A percentile compares a stretch with the other conserved stretches of the same genome.
These are phyloP conservation scores for Ivindomyrus marchei DNA, from an alignment of 2,113 vertebrate genomes.

Conservation along the genomic window DNA sequence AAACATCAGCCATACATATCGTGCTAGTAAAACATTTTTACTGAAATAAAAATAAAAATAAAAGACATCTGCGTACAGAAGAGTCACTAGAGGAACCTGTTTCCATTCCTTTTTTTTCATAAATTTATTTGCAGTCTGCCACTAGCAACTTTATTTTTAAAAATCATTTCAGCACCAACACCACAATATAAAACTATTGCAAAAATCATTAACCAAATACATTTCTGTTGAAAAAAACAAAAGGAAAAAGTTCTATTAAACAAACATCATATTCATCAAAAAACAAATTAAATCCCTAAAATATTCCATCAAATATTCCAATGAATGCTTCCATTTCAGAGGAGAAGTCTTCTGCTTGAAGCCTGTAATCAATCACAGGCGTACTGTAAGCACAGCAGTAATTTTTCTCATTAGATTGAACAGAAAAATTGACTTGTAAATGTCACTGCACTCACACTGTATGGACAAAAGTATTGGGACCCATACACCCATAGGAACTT, in stretches of 20 bases:
- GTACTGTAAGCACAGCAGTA: background rate
- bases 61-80: background rate
- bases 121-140: background rate
- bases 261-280: background rate
- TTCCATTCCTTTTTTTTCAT: background rate
- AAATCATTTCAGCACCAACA: background rate
- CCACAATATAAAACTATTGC: background rate
- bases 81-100: background rate
- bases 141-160: background rate
- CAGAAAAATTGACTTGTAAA: background rate
- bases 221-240: background rate
- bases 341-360: constrained; percentile 48
- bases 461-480: background rate
- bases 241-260: background rate
- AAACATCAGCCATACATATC: background rate
- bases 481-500: background rate
- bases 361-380: constrained; percentile 28
- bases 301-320: constrained; percentile 89
- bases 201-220: background rate
- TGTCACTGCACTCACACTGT: background rate
- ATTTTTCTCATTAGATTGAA: background rate
- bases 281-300: constrained; percentile 53
- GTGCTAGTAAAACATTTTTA: background rate
- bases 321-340: constrained; percentile 70
- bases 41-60: background rate